A percentile compares a stretch with the other conserved stretches of the same genome.
Evolutionary conservation across 2,797 vertebrate genomes (phyloP).

Genomic region (Siniperca undulata): DNA sequence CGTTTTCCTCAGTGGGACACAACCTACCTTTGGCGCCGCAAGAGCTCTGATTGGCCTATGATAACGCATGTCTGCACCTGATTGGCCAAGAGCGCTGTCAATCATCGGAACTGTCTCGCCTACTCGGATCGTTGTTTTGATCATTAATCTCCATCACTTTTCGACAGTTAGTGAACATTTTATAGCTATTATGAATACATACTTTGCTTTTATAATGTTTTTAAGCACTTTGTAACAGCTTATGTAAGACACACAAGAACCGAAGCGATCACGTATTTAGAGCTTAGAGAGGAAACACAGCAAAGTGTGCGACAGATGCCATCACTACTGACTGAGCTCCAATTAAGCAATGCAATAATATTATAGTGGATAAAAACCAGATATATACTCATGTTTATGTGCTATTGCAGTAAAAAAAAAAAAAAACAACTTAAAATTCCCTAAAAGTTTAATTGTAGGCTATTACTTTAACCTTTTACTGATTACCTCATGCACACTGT

Average conservation of each 20-base stretch:
- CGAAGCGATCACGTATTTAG: background rate
- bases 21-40: conserved; percentile 30
- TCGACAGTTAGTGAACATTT: background rate
- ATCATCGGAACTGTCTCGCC: conserved; percentile 19
- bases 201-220: background rate
- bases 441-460: background rate
- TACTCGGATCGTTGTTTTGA: background rate
- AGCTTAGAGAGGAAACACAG: background rate
- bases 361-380: background rate
- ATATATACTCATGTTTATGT: background rate
- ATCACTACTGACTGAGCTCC: background rate
- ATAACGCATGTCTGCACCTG: rapidly evolving
- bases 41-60: conserved; percentile 54
- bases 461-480: too few relatives aligned
- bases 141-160: background rate
- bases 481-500: background rate
- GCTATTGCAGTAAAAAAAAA: background rate
- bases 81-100: conserved; percentile 64
- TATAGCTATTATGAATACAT: background rate
- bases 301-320: too few relatives aligned
- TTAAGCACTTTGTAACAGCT: background rate
- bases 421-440: background rate
- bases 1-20: conserved; percentile 6
- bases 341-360: background rate
- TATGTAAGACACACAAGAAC: background rate